Conservation (phyloP, 92 coral and sea anemone genomes). For the Desmophyllum pertusum region DNA sequence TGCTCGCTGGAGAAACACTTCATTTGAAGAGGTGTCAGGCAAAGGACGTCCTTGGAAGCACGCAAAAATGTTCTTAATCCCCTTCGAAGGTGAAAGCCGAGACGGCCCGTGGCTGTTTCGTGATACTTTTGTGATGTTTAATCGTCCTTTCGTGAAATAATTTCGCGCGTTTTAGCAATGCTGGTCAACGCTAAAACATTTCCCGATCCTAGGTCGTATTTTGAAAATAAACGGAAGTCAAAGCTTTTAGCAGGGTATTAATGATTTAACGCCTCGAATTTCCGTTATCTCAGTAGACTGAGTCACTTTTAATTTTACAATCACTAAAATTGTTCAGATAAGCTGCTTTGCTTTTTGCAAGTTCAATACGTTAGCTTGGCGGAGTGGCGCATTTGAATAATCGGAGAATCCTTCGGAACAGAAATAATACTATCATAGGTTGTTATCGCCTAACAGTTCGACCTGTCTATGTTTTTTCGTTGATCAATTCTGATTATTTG, state of each 20-base stretch:
- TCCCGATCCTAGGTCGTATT: background rate
- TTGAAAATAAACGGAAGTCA: background rate
- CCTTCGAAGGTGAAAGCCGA: background rate
- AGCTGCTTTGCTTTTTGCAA: background rate
- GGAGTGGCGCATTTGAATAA: background rate
- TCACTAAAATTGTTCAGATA: background rate
- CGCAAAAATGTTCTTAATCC: constrained; percentile 15
- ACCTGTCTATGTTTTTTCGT: background rate
- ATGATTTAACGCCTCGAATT: constrained; percentile 10
- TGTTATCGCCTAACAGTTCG: background rate
- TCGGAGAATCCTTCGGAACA: background rate
- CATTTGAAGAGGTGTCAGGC: constrained; percentile 35
- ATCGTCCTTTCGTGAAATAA: background rate
- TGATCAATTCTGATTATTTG: background rate
- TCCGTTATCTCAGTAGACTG: constrained; percentile 5
- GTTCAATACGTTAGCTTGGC: too few relatives aligned
- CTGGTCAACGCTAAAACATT: background rate
- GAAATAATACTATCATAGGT: background rate
- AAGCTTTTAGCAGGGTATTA: constrained; percentile 25
- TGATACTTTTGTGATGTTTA: background rate
- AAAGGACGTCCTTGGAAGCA: constrained; percentile 9
- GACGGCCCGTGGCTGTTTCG: background rate
- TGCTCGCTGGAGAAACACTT: constrained; percentile 28
- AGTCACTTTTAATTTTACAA: background rate
- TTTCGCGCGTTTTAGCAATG: constrained; percentile 6